Percentiles rank a stretch among this genome's conserved stretches.
Conservation (phyloP, 1,140 invertebrate species). For the Nomia melanderi region DNA sequence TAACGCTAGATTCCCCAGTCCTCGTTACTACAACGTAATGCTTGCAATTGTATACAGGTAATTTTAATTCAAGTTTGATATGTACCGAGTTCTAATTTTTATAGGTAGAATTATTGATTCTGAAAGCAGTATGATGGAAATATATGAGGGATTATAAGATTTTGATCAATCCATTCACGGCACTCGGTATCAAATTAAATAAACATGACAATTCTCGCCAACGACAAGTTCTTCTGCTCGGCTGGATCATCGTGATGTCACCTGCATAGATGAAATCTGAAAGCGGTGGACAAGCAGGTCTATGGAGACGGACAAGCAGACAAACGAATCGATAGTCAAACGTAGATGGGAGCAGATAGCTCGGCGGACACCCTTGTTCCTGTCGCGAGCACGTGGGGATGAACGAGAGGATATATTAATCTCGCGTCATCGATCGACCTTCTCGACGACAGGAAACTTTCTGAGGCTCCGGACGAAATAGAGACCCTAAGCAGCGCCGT, state of each 20-base stretch:
- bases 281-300: background rate
- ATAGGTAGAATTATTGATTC: too few species aligned
- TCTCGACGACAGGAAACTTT: background rate
- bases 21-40: too few species aligned
- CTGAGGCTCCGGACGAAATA: background rate
- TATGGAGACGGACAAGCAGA: background rate
- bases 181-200: background rate
- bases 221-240: background rate
- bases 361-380: background rate
- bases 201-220: background rate
- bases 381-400: background rate
- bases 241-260: background rate
- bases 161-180: background rate
- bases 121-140: too few species aligned
- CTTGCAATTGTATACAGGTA: too few species aligned
- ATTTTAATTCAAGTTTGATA: too few species aligned
- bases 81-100: too few species aligned
- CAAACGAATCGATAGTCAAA: conserved; percentile 4
- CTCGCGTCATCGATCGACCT: background rate
- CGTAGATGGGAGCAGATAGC: conserved; percentile 16
- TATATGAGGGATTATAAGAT: too few species aligned
- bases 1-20: too few species aligned
- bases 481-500: background rate
- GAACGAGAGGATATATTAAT: background rate
- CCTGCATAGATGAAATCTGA: background rate